Percentiles rank a stretch among this genome's conserved stretches.
Evolutionary conservation across 2,113 vertebrate species (phyloP).

Genomic region (Electrona antarctica): DNA sequence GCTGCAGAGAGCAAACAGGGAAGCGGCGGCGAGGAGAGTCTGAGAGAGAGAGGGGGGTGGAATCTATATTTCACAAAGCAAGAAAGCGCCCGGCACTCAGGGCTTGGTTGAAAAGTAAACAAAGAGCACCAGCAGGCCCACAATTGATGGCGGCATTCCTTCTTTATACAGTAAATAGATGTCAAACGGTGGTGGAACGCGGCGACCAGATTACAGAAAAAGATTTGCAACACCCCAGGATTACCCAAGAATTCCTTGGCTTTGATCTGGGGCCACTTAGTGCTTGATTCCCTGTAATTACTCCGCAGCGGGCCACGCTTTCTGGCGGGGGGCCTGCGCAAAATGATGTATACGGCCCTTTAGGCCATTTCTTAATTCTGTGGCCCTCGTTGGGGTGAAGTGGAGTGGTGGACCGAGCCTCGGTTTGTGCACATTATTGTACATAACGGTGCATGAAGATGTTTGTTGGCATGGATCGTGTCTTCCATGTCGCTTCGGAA

Average conservation of each 20-base stretch:
- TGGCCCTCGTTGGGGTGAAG: too few relatives aligned
- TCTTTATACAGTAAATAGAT: constrained; percentile 64
- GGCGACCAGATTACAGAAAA: constrained; percentile 55
- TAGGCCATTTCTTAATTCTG: constrained; percentile 68
- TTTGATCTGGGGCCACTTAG: constrained; percentile 67
- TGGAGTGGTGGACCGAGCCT: too few relatives aligned
- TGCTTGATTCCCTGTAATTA: constrained; percentile 69
- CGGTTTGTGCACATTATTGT: too few relatives aligned
- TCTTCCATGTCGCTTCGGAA: too few relatives aligned
- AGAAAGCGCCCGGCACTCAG: constrained; percentile 33
- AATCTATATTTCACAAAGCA: constrained; percentile 47
- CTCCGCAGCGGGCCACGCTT: constrained; percentile 49
- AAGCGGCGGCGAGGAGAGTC: too few relatives aligned
- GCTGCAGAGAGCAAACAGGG: constrained; percentile 39
- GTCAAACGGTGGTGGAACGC: constrained; percentile 61
- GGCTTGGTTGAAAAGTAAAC: constrained; percentile 48
- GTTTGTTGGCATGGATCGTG: too few relatives aligned
- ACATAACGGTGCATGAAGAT: too few relatives aligned
- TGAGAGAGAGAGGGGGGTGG: neutral
- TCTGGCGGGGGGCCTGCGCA: constrained; percentile 36
- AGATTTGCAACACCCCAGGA: constrained; percentile 69
- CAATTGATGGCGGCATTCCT: constrained; percentile 58
- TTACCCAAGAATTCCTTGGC: constrained; percentile 64
- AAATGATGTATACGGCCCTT: constrained; percentile 58
- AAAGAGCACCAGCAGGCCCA: constrained; percentile 33